A percentile compares a stretch with the other conserved stretches of the same genome.
phyloP scores from a whole-genome alignment of 2,113 vertebrate species.

The Podarcis muralis region DNA sequence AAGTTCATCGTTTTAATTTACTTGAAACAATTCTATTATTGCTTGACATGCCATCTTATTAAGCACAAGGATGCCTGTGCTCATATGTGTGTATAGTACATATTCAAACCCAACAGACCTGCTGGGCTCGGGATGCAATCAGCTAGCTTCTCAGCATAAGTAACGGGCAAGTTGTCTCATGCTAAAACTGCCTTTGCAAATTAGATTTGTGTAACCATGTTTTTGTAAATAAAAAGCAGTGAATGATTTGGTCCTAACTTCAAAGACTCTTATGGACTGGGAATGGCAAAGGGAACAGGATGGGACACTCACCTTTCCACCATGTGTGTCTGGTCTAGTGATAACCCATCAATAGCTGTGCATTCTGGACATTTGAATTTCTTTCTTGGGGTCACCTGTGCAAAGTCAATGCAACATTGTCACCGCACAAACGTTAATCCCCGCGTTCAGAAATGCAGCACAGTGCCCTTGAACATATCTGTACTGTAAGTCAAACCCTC shows the following conservation, averaged over 20 bases:
- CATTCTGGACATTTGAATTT: constrained; percentile 99
- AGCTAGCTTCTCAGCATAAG: neutral
- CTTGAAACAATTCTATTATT: neutral
- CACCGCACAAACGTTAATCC: constrained; percentile 54
- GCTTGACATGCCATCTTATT: neutral
- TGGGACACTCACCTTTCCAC: constrained; percentile 86
- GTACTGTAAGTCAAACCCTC: constrained; percentile 53
- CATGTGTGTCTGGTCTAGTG: constrained; percentile 98
- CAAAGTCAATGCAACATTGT: constrained; percentile 42
- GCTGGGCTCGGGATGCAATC: neutral
- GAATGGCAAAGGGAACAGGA: constrained; percentile 1
- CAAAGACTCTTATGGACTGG: constrained; percentile 29
- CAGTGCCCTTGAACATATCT: constrained; percentile 41
- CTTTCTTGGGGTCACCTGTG: constrained; percentile 95
- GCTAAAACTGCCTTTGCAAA: neutral
- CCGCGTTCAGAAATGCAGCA: constrained; percentile 28
- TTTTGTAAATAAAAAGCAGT: constrained; percentile 4
- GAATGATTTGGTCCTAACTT: constrained; percentile 32
- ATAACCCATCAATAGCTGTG: constrained; percentile 96
- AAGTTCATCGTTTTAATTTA: neutral
- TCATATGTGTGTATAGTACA: neutral
- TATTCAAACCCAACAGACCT: neutral
- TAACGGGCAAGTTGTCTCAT: neutral
- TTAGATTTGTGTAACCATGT: neutral
- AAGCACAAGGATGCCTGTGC: neutral